Evolutionary conservation across 2,888 invertebrate species (phyloP).

Genomic region (Lasioglossum villosulum): DNA sequence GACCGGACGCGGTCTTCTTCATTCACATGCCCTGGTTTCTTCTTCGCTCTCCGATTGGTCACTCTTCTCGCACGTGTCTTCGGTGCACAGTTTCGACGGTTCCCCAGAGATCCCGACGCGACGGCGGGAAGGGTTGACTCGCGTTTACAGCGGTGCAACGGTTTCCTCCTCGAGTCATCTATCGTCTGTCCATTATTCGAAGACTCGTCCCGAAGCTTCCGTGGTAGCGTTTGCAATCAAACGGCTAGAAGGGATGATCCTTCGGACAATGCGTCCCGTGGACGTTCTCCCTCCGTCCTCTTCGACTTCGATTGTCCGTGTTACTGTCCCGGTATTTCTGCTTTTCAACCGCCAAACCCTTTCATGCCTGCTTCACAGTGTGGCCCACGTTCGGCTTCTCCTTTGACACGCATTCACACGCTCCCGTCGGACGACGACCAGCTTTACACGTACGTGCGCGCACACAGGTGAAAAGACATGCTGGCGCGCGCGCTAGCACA

Average conservation of each 20-base stretch:
- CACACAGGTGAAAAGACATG: neutral
- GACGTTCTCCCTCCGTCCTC: constrained; percentile 9
- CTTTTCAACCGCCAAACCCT: constrained; percentile 32
- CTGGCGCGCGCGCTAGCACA: neutral
- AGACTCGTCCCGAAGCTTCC: neutral
- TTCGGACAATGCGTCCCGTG: neutral
- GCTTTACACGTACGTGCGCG: neutral
- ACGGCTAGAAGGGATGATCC: neutral
- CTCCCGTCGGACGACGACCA: neutral
- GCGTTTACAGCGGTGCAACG: constrained; percentile 10
- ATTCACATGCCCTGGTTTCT: constrained; percentile 18
- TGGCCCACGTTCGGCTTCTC: constrained; percentile 51
- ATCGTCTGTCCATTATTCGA: neutral
- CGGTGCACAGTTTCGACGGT: neutral
- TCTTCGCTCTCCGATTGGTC: constrained; percentile 20
- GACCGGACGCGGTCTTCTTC: constrained; percentile 24
- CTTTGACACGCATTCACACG: constrained; percentile 38
- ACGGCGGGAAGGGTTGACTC: constrained; percentile 47
- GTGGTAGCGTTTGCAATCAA: neutral
- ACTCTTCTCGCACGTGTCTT: neutral
- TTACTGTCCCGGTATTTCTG: constrained; percentile 5
- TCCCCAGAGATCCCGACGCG: neutral
- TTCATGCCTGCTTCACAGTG: constrained; percentile 46
- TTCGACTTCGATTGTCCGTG: constrained; percentile 5
- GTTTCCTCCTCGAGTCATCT: neutral